Percentiles rank a stretch among this genome's conserved stretches.
Conservation (phyloP, 2,888 invertebrate genomes). For the Mesoligia furuncula region DNA sequence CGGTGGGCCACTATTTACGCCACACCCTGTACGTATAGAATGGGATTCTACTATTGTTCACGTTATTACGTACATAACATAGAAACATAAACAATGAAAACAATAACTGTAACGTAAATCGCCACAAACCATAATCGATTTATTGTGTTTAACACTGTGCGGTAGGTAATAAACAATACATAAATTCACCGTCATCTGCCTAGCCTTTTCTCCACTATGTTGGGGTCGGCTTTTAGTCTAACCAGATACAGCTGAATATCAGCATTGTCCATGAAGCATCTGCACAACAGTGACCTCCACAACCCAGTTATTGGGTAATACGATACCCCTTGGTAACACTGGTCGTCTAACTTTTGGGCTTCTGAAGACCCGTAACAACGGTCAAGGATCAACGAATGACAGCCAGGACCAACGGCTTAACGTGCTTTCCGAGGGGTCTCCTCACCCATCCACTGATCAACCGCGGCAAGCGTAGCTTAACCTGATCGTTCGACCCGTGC, state of each 20-base stretch:
- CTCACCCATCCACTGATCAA: neutral
- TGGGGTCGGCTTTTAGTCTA: neutral
- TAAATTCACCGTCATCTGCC: neutral
- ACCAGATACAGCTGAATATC: neutral
- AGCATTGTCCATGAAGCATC: neutral
- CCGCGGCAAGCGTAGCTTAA: neutral
- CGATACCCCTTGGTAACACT: neutral
- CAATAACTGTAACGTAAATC: neutral
- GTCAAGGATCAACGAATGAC: neutral
- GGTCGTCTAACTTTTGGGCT: neutral
- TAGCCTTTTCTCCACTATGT: neutral
- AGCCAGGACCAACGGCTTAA: neutral
- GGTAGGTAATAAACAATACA: neutral
- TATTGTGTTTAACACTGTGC: neutral
- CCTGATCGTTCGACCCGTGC: neutral
- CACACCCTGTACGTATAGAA: neutral
- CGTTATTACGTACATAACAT: neutral
- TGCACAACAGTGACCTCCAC: neutral
- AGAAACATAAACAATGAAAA: constrained; percentile 13
- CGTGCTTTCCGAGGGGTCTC: too few species aligned
- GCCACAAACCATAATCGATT: neutral
- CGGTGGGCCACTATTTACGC: too few species aligned
- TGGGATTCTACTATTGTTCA: neutral
- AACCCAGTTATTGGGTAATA: neutral
- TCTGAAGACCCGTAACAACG: too few species aligned